Evolutionary conservation across 2,888 invertebrate species (phyloP).

Genomic region (Chrysodeixis includens): DNA sequence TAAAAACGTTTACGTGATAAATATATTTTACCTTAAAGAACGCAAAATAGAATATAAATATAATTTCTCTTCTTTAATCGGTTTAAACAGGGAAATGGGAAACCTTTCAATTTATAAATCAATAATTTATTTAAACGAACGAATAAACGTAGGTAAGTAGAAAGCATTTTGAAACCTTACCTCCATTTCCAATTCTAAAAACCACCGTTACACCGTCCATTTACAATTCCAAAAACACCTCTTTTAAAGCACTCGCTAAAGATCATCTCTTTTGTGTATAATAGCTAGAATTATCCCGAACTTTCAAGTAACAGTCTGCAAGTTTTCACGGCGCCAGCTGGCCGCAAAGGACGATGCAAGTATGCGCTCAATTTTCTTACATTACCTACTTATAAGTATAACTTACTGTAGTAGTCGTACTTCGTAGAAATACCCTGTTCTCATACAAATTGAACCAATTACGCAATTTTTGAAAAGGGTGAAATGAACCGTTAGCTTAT

Average conservation of each 20-base stretch:
- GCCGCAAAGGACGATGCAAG: not conserved
- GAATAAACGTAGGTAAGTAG: too few relatives aligned
- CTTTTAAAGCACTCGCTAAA: not conserved
- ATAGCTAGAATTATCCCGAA: not conserved
- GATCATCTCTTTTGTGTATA: not conserved
- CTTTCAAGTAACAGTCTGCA: not conserved
- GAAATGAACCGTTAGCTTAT: not conserved
- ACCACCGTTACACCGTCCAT: too few relatives aligned
- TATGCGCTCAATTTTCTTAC: constrained; percentile 4
- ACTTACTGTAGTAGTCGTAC: too few relatives aligned
- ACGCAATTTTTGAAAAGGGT: not conserved
- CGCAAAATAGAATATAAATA: too few relatives aligned
- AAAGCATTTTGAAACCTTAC: too few relatives aligned
- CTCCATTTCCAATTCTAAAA: too few relatives aligned
- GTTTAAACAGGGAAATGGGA: too few relatives aligned
- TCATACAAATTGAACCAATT: not conserved
- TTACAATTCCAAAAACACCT: not conserved
- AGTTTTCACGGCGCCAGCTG: not conserved
- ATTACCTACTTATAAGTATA: not conserved
- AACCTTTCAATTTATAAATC: too few relatives aligned
- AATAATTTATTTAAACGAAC: too few relatives aligned
- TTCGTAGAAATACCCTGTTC: not conserved
- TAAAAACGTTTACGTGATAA: too few relatives aligned
- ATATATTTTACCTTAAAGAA: too few relatives aligned
- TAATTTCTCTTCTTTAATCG: too few relatives aligned